Percentiles rank a stretch among this genome's conserved stretches.
phyloP scores from a whole-genome alignment of 2,797 vertebrate species.

The Acomys russatus region DNA sequence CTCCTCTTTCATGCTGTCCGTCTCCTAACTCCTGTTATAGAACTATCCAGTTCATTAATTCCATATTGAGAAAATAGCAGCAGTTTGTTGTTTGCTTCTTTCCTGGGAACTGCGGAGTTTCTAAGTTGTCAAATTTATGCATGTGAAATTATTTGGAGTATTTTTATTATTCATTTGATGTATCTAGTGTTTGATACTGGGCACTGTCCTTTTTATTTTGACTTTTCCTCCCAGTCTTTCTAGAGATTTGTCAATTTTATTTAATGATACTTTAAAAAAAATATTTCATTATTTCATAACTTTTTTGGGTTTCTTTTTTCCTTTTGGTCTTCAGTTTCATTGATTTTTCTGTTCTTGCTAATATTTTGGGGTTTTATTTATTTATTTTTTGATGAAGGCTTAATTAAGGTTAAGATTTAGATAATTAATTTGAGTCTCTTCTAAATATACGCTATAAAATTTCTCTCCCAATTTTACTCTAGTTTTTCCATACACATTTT shows the following conservation, averaged over 20 bases:
- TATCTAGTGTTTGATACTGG: background rate
- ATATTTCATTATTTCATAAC: background rate
- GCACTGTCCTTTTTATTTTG: background rate
- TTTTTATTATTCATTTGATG: background rate
- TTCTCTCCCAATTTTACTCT: background rate
- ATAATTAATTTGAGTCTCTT: background rate
- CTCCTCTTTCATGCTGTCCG: background rate
- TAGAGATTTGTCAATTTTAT: background rate
- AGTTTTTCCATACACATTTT: background rate
- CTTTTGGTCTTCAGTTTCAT: background rate
- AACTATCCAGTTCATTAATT: background rate
- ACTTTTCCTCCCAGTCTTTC: background rate
- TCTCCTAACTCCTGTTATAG: background rate
- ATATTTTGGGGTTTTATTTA: background rate
- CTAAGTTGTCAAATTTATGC: background rate
- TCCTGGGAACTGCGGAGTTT: background rate
- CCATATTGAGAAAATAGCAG: background rate
- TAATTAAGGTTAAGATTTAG: background rate
- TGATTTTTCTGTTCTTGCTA: background rate
- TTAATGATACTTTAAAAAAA: background rate
- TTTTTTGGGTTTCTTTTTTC: background rate
- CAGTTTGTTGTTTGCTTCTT: background rate
- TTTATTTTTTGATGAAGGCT: background rate
- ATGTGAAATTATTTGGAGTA: background rate
- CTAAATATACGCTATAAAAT: background rate